Evolutionary conservation across 2,113 vertebrate species (phyloP), one percentile per base, ranked within the genome.

Genomic region (Catharus minimus): DNA sequence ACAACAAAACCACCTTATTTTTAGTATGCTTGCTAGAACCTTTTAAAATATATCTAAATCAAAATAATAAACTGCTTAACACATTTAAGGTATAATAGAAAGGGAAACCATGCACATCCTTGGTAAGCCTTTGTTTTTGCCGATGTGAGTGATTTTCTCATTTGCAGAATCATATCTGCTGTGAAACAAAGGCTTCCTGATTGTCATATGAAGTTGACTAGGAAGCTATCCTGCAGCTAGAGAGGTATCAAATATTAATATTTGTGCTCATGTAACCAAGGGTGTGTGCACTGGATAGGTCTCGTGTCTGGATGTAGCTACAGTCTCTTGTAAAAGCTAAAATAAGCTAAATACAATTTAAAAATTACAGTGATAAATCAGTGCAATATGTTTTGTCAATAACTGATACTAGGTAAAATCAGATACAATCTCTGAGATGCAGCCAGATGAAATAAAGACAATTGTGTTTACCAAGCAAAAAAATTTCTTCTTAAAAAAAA

Each of bases 231-330:
- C 60, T 66, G 39, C 76, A 87, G 60, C 75, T 81, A 66, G 69
- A 74, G 52, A 67, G 85, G 36, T 86, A 94, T 88, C n/a, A 88
- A 89, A 79, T 87, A 87, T 90, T 91, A 91, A 89, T 92, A 82
- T 82, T 82, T 67, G 43, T 86, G 57, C n/a, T 92, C 0, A 0
- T 67, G 32, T 65, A 79, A 28, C 36, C 39, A 88, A 58, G 89
- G 55, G 4, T 91, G 30, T 19, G 5, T 47, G n/a, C 57, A 56
- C 27, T 89, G 56, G 80, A 47, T 85, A 53, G 20, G 11, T 60
- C 39, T 81, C 2, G 3, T 88, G 21, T 50, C 50, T 93, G 80
- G 5, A 36, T 80, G 21, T 50, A 62, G 36, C 30, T 80, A 13
- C 4, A 7, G 47, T 30, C 30, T 92, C 75, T 69, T 72, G 46